Evolutionary conservation across 2,797 vertebrate genomes (phyloP).

Genomic region (Lateolabrax maculatus): DNA sequence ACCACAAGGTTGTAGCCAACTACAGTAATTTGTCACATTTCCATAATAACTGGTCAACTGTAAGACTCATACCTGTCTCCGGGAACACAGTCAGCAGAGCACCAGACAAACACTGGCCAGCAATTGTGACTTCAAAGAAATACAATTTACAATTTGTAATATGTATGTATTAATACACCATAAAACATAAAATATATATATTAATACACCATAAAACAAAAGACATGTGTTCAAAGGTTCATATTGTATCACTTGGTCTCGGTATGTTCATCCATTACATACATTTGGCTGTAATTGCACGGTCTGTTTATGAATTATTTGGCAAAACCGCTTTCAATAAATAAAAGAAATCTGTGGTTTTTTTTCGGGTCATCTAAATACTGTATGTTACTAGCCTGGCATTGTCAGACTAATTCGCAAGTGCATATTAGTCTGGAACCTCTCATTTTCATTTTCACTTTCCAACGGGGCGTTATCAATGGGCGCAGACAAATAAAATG

Average conservation of each 20-base stretch:
- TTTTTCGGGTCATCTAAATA: not conserved
- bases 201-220: not conserved
- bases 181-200: not conserved
- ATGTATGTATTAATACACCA: not conserved
- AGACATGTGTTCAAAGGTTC: not conserved
- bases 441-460: too few relatives aligned
- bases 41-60: conserved; percentile 53
- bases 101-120: conserved; percentile 25
- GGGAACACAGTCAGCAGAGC: conserved; percentile 44
- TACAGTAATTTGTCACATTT: conserved; percentile 59
- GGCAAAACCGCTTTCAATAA: not conserved
- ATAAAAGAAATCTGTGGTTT: too few relatives aligned
- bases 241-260: not conserved
- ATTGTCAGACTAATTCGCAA: too few relatives aligned
- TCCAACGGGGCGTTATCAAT: too few relatives aligned
- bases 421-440: too few relatives aligned
- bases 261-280: not conserved
- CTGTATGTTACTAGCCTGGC: not conserved
- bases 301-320: not conserved
- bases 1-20: conserved; percentile 24
- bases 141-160: conserved; percentile 3
- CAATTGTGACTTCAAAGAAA: conserved; percentile 22
- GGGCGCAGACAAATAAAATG: too few relatives aligned
- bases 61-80: conserved; percentile 29
- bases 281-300: not conserved